A percentile compares a stretch with the other conserved stretches of the same genome.
Evolutionary conservation across 2,888 invertebrate genomes (phyloP).

Genomic region (Callyntrura guangdongensis): DNA sequence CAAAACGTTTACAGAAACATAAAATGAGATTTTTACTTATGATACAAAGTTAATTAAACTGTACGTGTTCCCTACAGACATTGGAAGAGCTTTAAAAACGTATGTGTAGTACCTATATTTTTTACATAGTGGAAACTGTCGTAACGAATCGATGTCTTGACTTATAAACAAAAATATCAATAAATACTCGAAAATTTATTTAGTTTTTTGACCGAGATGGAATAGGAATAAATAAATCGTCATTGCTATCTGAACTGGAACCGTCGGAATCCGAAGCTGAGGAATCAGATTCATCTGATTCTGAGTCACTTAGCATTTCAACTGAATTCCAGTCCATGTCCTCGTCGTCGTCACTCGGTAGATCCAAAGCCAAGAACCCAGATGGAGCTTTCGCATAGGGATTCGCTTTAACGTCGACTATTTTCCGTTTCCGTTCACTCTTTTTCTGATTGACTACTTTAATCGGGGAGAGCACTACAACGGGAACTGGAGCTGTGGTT

Average conservation of each 20-base stretch:
- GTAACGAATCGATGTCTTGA: constrained; percentile 29
- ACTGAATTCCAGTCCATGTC: constrained; percentile 73
- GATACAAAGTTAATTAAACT: constrained; percentile 28
- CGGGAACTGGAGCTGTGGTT: background rate
- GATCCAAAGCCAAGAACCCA: constrained; percentile 74
- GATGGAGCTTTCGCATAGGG: constrained; percentile 56
- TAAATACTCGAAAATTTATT: background rate
- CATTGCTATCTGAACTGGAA: constrained; percentile 39
- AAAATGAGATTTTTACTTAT: constrained; percentile 33
- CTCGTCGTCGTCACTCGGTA: constrained; percentile 80
- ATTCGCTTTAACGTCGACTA: background rate
- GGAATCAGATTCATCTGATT: background rate
- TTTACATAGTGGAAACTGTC: background rate
- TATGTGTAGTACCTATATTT: background rate
- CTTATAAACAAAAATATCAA: constrained; percentile 20
- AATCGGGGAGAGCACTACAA: background rate
- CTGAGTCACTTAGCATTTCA: background rate
- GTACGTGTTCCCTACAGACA: constrained; percentile 24
- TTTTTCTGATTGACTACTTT: background rate
- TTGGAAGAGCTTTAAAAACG: background rate
- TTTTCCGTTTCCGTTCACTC: constrained; percentile 49
- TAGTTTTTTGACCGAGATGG: background rate
- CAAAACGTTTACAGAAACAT: constrained; percentile 24
- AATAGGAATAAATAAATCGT: constrained; percentile 72
- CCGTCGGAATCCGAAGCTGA: constrained; percentile 63